Evolutionary conservation across 2,797 vertebrate genomes (phyloP).

Genomic region (Podarcis siculus): DNA sequence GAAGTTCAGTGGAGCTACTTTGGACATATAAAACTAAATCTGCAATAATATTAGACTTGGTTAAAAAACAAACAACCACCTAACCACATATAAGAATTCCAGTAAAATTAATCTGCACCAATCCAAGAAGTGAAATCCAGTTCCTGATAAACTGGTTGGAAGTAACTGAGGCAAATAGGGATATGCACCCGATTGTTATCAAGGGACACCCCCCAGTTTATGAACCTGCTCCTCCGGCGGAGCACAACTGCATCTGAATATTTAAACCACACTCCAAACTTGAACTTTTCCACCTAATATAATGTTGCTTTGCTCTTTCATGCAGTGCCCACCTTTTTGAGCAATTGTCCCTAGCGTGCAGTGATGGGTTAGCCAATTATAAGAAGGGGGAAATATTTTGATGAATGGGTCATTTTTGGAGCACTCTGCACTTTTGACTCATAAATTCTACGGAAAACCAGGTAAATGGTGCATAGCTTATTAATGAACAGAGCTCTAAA

Average conservation of each 20-base stretch:
- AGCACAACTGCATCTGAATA: slow-evolving; percentile 7
- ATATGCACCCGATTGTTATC: background rate
- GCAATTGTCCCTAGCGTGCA: slow-evolving; percentile 46
- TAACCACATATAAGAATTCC: slow-evolving; percentile 18
- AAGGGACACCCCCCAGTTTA: too few species aligned
- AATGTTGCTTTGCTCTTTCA: slow-evolving; percentile 40
- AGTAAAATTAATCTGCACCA: background rate
- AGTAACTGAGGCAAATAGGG: background rate
- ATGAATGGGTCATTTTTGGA: slow-evolving; percentile 69
- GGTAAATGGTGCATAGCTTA: slow-evolving; percentile 75
- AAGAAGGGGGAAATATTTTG: slow-evolving; percentile 45
- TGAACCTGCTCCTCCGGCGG: too few species aligned
- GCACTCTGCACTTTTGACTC: slow-evolving; percentile 72
- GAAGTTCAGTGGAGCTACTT: background rate
- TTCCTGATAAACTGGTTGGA: background rate
- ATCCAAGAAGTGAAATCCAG: background rate
- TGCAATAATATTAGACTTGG: background rate
- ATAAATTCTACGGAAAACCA: slow-evolving; percentile 73
- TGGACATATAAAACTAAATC: background rate
- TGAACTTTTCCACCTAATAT: slow-evolving; percentile 25
- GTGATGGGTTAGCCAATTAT: slow-evolving; percentile 64
- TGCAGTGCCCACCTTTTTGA: slow-evolving; percentile 54
- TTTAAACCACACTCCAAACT: slow-evolving; percentile 32
- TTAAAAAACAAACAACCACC: background rate
- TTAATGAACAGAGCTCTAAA: slow-evolving; percentile 74